A percentile compares a stretch with the other conserved stretches of the same genome.
Conservation (phyloP, 2,797 vertebrate species). For the Sardinella longiceps region DNA sequence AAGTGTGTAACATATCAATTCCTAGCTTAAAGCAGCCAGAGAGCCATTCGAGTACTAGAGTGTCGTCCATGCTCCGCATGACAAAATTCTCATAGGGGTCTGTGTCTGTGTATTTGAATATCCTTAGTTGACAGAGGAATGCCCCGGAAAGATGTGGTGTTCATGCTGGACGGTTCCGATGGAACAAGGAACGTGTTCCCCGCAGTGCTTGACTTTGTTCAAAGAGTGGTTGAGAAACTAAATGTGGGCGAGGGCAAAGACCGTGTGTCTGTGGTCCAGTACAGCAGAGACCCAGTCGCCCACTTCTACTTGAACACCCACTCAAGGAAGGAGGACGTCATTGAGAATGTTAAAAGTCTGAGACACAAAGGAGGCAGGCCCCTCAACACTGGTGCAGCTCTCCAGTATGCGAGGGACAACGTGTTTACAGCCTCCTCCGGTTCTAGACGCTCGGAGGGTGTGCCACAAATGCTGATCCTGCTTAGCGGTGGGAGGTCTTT, state of each 20-base stretch:
- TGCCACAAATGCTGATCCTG: constrained; percentile 45
- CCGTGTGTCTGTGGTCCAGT: constrained; percentile 43
- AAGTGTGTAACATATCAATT: neutral
- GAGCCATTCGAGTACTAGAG: too few species aligned
- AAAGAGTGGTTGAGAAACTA: constrained; percentile 28
- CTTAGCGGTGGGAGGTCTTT: constrained; percentile 35
- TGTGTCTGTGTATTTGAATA: neutral
- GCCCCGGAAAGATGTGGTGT: constrained; percentile 37
- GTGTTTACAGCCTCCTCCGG: constrained; percentile 39
- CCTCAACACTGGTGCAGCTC: constrained; percentile 41
- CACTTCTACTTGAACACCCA: constrained; percentile 39
- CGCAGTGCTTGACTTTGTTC: constrained; percentile 33
- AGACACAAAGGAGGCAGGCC: constrained; percentile 30
- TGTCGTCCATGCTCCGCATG: too few species aligned
- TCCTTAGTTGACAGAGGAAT: constrained; percentile 1
- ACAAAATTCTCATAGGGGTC: neutral
- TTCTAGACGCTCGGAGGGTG: constrained; percentile 31
- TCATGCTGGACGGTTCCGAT: constrained; percentile 42
- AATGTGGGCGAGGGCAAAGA: constrained; percentile 32
- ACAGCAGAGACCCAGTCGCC: constrained; percentile 28
- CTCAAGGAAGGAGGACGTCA: constrained; percentile 16
- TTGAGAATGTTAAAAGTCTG: constrained; percentile 2
- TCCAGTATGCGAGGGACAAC: constrained; percentile 40
- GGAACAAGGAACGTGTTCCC: constrained; percentile 30
- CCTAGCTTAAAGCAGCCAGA: too few species aligned